Conservation (phyloP, 2,113 vertebrate species). For the Malurus elegans region DNA sequence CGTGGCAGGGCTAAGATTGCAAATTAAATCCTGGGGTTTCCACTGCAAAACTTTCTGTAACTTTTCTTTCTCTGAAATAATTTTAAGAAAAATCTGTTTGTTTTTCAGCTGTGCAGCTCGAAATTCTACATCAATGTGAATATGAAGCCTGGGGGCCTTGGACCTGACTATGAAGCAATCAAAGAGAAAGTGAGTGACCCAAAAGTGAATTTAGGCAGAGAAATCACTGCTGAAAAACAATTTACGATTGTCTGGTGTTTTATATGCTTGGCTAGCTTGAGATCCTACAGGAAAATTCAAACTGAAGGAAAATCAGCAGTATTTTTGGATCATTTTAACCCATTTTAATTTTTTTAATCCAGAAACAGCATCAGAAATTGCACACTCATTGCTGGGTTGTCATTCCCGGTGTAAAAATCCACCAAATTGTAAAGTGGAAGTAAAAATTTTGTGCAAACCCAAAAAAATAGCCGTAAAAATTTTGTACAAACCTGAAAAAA, state of each 20-base stretch:
- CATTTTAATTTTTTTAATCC: not conserved
- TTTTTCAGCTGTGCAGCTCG: constrained; percentile 62
- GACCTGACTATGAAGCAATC: constrained; percentile 77
- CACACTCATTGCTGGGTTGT: constrained; percentile 22
- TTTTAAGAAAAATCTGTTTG: not conserved
- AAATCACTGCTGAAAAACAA: not conserved
- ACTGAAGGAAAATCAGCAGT: not conserved
- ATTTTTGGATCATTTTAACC: not conserved
- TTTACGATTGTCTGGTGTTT: not conserved
- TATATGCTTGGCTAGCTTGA: not conserved
- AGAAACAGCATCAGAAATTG: not conserved
- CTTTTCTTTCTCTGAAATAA: not conserved
- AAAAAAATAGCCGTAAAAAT: not conserved
- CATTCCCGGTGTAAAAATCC: constrained; percentile 38
- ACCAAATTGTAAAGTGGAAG: constrained; percentile 22
- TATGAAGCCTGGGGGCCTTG: constrained; percentile 82
- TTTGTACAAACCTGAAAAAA: too few relatives aligned
- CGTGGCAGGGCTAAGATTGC: not conserved
- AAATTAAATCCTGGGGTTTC: not conserved
- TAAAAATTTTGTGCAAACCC: constrained; percentile 48
- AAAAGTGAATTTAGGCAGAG: not conserved
- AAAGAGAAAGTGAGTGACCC: constrained; percentile 80
- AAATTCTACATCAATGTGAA: constrained; percentile 75
- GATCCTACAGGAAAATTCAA: not conserved
- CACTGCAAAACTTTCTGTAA: not conserved